Percentiles rank a stretch among this genome's conserved stretches.
These are phyloP conservation scores for Fistularia commersonii DNA, from an alignment of 2,797 vertebrate genomes.

Conservation along the genomic window DNA sequence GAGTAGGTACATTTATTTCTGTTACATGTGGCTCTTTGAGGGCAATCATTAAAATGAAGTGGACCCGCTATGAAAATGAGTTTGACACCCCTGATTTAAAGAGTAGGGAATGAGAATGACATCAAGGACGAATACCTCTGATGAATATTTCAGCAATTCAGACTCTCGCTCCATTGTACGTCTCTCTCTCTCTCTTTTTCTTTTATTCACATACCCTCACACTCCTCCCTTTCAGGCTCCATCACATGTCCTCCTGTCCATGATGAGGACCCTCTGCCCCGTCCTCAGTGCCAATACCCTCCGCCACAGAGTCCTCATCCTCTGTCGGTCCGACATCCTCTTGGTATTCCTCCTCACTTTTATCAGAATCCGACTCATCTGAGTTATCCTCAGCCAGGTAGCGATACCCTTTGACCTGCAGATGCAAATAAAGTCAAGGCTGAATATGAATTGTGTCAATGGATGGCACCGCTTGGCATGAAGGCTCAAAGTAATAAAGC, in stretches of 20 bases:
- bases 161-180: too few relatives aligned
- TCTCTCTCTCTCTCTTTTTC: too few relatives aligned
- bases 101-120: too few relatives aligned
- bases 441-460: neutral
- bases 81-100: too few relatives aligned
- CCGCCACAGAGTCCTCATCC: conserved; percentile 21
- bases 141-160: too few relatives aligned
- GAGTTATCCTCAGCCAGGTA: conserved; percentile 93
- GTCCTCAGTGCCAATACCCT: conserved; percentile 32
- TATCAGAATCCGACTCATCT: conserved; percentile 83
- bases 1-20: too few relatives aligned
- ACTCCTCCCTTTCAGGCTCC: conserved; percentile 4
- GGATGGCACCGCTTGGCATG: too few relatives aligned
- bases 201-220: conserved; percentile 2
- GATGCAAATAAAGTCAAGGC: conserved; percentile 6
- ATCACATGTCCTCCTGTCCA: conserved; percentile 30
- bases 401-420: conserved; percentile 87
- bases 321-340: conserved; percentile 22
- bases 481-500: too few relatives aligned
- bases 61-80: too few relatives aligned
- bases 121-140: too few relatives aligned
- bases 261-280: conserved; percentile 24
- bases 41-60: too few relatives aligned
- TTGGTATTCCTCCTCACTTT: conserved; percentile 47
- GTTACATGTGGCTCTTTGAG: too few relatives aligned